These are phyloP conservation scores for Hymenochirus boettgeri DNA, from an alignment of 2,113 vertebrate genomes.

Conservation along the genomic window DNA sequence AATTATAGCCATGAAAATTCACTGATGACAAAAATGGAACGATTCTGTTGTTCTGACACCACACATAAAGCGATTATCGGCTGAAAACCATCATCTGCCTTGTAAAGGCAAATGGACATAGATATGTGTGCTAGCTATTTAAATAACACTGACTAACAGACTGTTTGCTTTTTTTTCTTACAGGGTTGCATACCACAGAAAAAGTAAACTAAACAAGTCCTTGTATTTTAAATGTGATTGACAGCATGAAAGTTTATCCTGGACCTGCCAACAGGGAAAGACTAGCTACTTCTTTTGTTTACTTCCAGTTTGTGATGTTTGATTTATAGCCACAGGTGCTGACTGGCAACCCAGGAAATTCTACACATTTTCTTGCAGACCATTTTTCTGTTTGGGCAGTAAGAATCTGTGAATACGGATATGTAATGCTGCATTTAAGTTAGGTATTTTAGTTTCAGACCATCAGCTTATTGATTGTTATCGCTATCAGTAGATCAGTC, in stretches of 20 bases:
- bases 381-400: too few species aligned
- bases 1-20: too few species aligned
- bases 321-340: slow-evolving; percentile 19
- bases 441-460: too few species aligned
- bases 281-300: slow-evolving; percentile 3
- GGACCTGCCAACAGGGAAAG: slow-evolving; percentile 8
- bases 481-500: too few species aligned
- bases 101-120: too few species aligned
- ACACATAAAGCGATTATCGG: too few species aligned
- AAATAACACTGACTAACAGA: slow-evolving; percentile 25
- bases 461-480: too few species aligned
- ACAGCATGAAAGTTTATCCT: slow-evolving; percentile 10
- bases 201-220: slow-evolving; percentile 16
- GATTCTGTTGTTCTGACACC: too few species aligned
- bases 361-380: not conserved
- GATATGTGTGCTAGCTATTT: slow-evolving; percentile 5
- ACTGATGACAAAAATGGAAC: too few species aligned
- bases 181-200: slow-evolving; percentile 15
- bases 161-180: slow-evolving; percentile 28
- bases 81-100: too few species aligned
- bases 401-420: too few species aligned
- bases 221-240: slow-evolving; percentile 18
- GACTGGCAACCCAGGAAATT: slow-evolving; percentile 3
- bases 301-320: not conserved
- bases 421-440: too few species aligned